Base-by-base conservation (phyloP, 1,140 invertebrate genomes). In the Berghia stephanieae region DNA sequence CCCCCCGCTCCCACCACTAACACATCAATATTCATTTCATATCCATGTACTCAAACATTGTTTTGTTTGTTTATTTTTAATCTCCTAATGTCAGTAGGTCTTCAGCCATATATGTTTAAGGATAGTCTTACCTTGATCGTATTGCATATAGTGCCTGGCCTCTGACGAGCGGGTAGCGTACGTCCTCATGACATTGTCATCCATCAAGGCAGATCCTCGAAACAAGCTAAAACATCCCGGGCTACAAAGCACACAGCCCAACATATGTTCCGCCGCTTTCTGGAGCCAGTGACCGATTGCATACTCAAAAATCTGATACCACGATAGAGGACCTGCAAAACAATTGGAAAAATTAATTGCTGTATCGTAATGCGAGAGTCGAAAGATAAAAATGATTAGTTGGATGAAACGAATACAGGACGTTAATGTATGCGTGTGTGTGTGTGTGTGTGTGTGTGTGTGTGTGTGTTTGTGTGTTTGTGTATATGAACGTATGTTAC, bases 221-320 rank as follows among this genome's bases (percentile, higher is more conserved):
- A 91, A 93, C 46, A 93, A 82, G 0, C 91, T 92, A 84, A 93
- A 93, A 78, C 92, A 93, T 8, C 92, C 92, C 5, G 92, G 92
- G 80, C 90, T 91, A 83, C 92, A 93, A 40, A 93, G 88, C 0
- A 93, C 92, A 83, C 92, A 93, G 44, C 92, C 92, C 79, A 93
- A 89, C 88, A 92, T 91, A 80, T 93, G 92, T 80, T 93, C 92
- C 10, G 92, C 92, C 1, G 92, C 92, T 81, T 93, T 93, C 86
- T 93, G 92, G 5, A 93, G 88, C 92, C 92, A 93, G 90, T 93
- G 92, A 57, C 92, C 92, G 71, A 93, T 90, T 3, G 92, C 92
- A 81, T 93, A 93, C 79, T 93, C 92, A 83, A 93, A 93, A 80
- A 91, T 92, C 83, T 93, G 92, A 82, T 93, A 93, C 92, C 92